Percentiles rank a stretch among this genome's conserved stretches.
Conservation (phyloP, 2,797 vertebrate genomes). For the Catamblyrhynchus diadema region DNA sequence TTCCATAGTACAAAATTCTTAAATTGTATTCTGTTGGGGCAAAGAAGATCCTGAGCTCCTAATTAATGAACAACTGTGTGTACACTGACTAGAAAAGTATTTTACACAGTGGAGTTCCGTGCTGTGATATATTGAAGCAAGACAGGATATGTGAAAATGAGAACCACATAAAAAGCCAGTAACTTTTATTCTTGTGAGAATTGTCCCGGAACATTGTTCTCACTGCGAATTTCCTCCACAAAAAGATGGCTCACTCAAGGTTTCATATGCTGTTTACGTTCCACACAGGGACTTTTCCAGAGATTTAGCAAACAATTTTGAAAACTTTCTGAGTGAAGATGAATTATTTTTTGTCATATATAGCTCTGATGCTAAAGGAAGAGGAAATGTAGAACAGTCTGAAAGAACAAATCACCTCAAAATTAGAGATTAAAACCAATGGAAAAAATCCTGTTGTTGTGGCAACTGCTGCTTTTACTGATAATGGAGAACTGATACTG, state of each 20-base stretch:
- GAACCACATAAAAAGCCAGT: slow-evolving; percentile 3
- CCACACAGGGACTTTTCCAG: background rate
- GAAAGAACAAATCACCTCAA: background rate
- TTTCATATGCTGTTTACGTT: background rate
- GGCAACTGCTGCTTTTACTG: background rate
- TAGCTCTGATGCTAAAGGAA: background rate
- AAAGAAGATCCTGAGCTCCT: slow-evolving; percentile 19
- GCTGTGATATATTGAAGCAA: background rate
- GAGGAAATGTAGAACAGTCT: background rate
- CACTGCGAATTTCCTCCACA: background rate
- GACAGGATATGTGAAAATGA: background rate
- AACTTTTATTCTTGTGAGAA: slow-evolving; percentile 11
- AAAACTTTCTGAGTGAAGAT: background rate
- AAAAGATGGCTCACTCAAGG: background rate
- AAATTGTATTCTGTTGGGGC: slow-evolving; percentile 6
- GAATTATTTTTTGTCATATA: background rate
- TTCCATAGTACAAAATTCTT: slow-evolving; percentile 25
- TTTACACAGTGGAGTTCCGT: slow-evolving; percentile 22
- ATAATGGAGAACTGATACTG: background rate
- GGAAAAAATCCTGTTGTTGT: background rate
- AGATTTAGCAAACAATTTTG: background rate
- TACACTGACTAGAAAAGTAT: background rate
- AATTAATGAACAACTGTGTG: slow-evolving; percentile 10
- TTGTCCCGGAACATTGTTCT: slow-evolving; percentile 31
- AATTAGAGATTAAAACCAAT: background rate